Percentiles rank a stretch among this genome's conserved stretches.
These are phyloP conservation scores for Habroteleia sp. DNA, from an alignment of 2,888 invertebrate species.

Conservation along the genomic window DNA sequence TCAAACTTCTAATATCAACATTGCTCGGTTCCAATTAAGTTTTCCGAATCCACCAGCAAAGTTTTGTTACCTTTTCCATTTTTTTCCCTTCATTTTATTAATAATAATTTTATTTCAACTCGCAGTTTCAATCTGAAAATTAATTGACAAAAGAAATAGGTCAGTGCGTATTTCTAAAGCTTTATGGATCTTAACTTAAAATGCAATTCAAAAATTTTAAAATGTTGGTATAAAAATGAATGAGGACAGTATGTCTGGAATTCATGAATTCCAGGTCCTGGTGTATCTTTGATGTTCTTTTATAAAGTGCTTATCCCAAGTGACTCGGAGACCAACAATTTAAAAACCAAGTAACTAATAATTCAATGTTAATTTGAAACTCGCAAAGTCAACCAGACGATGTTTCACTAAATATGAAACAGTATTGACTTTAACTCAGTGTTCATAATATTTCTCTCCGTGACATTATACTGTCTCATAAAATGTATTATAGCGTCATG, in stretches of 20 bases:
- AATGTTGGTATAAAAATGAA: no score
- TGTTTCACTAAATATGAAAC: conserved; percentile 11
- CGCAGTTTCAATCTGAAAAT: not conserved
- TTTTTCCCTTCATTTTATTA: not conserved
- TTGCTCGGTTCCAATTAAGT: conserved; percentile 30
- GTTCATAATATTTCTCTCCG: conserved; percentile 21
- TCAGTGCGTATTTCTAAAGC: not conserved
- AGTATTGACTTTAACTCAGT: conserved; percentile 18
- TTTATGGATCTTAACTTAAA: no score
- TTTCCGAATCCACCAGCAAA: conserved; percentile 5
- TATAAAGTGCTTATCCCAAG: no score
- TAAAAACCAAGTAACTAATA: not conserved
- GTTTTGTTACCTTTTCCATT: conserved; percentile 6
- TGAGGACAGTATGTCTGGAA: no score
- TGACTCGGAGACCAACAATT: not conserved
- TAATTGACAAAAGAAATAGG: conserved; percentile 6
- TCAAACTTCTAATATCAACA: conserved; percentile 29
- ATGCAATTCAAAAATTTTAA: no score
- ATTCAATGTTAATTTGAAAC: conserved; percentile 1
- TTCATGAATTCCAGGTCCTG: no score
- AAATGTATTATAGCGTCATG: conserved; percentile 15
- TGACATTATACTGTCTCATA: conserved; percentile 16
- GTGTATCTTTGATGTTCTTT: no score
- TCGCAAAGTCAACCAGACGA: not conserved
- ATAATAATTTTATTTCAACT: conserved; percentile 1